phyloP scores from a whole-genome alignment of 2,888 invertebrate species.

The Malthinus seriepunctatus region DNA sequence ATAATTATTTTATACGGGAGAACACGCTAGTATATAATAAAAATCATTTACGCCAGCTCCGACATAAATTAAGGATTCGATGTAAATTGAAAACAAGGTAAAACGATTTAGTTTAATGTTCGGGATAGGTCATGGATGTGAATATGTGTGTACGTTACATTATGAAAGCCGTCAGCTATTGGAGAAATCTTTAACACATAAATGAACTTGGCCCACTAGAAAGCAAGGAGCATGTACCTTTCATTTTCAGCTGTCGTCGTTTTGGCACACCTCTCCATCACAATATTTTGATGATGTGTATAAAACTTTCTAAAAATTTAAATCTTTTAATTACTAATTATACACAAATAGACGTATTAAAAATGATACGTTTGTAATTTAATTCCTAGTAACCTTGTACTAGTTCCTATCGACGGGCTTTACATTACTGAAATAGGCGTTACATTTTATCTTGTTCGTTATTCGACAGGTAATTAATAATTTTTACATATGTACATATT shows the following conservation, averaged over 20 bases:
- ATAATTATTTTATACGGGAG: too few relatives aligned
- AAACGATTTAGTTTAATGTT: not conserved
- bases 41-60: too few relatives aligned
- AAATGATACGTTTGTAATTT: not conserved
- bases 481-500: too few relatives aligned
- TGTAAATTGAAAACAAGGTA: too few relatives aligned
- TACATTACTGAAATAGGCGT: too few relatives aligned
- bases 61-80: too few relatives aligned
- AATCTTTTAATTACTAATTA: not conserved
- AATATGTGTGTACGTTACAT: not conserved
- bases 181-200: not conserved
- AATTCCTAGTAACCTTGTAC: not conserved
- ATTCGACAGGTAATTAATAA: too few relatives aligned
- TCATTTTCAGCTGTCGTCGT: slow-evolving; percentile 13
- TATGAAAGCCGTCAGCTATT: not conserved
- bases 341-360: too few relatives aligned
- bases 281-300: slow-evolving; percentile 3
- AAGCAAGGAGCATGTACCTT: slow-evolving; percentile 8
- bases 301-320: slow-evolving; percentile 7
- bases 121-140: slow-evolving; percentile 1
- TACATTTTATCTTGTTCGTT: too few relatives aligned
- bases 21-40: too few relatives aligned
- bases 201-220: slow-evolving; percentile 21
- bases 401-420: too few relatives aligned
- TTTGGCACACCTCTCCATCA: slow-evolving; percentile 11